Evolutionary conservation across 2,888 invertebrate species (phyloP).

Genomic region (Acrocyrtus sp.): DNA sequence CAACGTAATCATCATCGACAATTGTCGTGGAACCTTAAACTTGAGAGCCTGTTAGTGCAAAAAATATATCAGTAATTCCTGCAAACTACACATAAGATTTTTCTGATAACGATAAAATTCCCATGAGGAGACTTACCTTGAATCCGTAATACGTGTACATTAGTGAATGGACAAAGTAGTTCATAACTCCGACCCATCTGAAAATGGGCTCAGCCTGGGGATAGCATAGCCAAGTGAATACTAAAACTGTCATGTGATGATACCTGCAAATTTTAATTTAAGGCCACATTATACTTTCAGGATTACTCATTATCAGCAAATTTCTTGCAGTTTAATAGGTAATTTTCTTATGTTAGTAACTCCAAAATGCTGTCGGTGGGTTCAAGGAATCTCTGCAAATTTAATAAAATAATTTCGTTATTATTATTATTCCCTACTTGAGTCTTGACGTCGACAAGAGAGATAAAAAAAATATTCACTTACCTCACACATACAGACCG

Average conservation of each 20-base stretch:
- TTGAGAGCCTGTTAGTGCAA: conserved; percentile 38
- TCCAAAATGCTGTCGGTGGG: conserved; percentile 58
- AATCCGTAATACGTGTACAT: conserved; percentile 59
- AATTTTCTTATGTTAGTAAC: too few relatives aligned
- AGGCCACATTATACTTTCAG: too few relatives aligned
- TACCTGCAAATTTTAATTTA: conserved; percentile 50
- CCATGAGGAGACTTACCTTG: too few relatives aligned
- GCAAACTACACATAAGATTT: too few relatives aligned
- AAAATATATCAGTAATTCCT: not conserved
- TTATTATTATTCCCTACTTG: too few relatives aligned
- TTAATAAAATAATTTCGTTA: too few relatives aligned
- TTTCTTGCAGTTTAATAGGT: too few relatives aligned
- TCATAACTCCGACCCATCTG: conserved; percentile 59
- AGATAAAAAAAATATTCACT: not conserved
- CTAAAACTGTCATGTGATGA: conserved; percentile 59
- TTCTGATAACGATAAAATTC: too few relatives aligned
- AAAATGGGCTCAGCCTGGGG: conserved; percentile 57
- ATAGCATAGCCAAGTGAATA: conserved; percentile 55
- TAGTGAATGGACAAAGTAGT: conserved; percentile 59
- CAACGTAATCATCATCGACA: conserved; percentile 86
- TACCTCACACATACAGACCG: conserved; percentile 56
- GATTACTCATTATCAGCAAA: too few relatives aligned
- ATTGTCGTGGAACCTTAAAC: conserved; percentile 52
- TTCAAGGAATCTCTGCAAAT: conserved; percentile 54
- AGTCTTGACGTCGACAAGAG: not conserved